Evolutionary conservation across 2,888 invertebrate genomes (phyloP).

Genomic region (Cynaeus angustus): DNA sequence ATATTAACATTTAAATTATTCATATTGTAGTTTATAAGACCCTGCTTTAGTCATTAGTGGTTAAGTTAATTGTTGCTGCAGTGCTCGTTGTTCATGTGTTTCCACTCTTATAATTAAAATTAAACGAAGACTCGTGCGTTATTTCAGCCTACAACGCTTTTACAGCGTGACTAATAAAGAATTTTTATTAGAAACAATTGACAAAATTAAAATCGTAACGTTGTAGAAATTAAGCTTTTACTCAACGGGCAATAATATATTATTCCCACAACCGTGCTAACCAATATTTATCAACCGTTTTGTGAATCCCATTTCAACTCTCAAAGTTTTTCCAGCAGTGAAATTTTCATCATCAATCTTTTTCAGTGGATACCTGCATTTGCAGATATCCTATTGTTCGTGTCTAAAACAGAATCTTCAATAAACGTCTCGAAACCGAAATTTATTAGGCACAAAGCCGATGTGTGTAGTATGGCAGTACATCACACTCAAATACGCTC

Average conservation of each 20-base stretch:
- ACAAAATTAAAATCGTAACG: background rate
- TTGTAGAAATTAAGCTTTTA: background rate
- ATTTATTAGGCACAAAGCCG: conserved; percentile 14
- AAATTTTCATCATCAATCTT: conserved; percentile 37
- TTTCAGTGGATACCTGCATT: conserved; percentile 14
- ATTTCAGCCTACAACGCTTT: too few species aligned
- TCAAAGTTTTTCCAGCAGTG: conserved; percentile 9
- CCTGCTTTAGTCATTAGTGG: conserved; percentile 5
- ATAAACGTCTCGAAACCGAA: conserved; percentile 8
- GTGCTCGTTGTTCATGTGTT: conserved; percentile 11
- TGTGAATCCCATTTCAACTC: conserved; percentile 10
- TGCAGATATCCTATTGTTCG: conserved; percentile 6
- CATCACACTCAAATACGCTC: conserved; percentile 33
- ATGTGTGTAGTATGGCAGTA: conserved; percentile 15
- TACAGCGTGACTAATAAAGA: too few species aligned
- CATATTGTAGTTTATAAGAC: conserved; percentile 32
- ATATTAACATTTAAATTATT: conserved; percentile 37
- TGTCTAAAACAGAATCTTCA: conserved; percentile 1
- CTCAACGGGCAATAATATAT: conserved; percentile 18
- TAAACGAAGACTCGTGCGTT: background rate
- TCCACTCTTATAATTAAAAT: conserved; percentile 19
- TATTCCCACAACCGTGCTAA: conserved; percentile 6
- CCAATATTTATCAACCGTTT: conserved; percentile 33
- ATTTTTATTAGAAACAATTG: too few species aligned
- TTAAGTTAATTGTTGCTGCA: conserved; percentile 35